Conservation (phyloP, 2,888 invertebrate genomes). For the Lithosia quadra region DNA sequence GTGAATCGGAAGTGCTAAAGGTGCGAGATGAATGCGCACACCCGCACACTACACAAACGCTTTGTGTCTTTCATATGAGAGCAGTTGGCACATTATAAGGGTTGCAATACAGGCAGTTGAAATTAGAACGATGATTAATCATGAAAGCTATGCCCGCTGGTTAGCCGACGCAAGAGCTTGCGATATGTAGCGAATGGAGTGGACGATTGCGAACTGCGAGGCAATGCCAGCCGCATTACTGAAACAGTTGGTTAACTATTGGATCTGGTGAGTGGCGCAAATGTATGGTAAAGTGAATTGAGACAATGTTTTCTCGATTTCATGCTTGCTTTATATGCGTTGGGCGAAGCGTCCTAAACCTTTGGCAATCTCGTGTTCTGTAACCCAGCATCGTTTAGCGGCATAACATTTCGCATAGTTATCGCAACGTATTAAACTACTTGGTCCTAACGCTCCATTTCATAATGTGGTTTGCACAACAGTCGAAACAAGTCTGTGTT, state of each 20-base stretch:
- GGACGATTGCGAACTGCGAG: slow-evolving; percentile 74
- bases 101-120: slow-evolving; percentile 58
- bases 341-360: slow-evolving; percentile 55
- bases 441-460: slow-evolving; percentile 78
- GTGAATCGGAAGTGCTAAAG: slow-evolving; percentile 75
- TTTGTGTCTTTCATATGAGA: slow-evolving; percentile 30
- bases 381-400: slow-evolving; percentile 61
- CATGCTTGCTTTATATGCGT: slow-evolving; percentile 69
- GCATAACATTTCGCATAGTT: slow-evolving; percentile 70
- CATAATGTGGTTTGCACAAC: slow-evolving; percentile 79
- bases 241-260: slow-evolving; percentile 79
- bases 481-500: slow-evolving; percentile 68
- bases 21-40: slow-evolving; percentile 62
- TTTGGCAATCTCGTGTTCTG: slow-evolving; percentile 74
- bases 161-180: slow-evolving; percentile 82
- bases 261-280: slow-evolving; percentile 73
- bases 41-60: slow-evolving; percentile 16
- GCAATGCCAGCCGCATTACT: slow-evolving; percentile 73
- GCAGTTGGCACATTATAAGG: slow-evolving; percentile 50
- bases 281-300: slow-evolving; percentile 72
- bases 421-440: slow-evolving; percentile 67
- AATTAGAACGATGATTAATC: slow-evolving; percentile 73
- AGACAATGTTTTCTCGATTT: slow-evolving; percentile 60
- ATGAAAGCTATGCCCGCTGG: slow-evolving; percentile 70
- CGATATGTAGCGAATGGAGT: slow-evolving; percentile 78